Base-by-base conservation (phyloP, 2,113 vertebrate species). In the Cairina moschata region DNA sequence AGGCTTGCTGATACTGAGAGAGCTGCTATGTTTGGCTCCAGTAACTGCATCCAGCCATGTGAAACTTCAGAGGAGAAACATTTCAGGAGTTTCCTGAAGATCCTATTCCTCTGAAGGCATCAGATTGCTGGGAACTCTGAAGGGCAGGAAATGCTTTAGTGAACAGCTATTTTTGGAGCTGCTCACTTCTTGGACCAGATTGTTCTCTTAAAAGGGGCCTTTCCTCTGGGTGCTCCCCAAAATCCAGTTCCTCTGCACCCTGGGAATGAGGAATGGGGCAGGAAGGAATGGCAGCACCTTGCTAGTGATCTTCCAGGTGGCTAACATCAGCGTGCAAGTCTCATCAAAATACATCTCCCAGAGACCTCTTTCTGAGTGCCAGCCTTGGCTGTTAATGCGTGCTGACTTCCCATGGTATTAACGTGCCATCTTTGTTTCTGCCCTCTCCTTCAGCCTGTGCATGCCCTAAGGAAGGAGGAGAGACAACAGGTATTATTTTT, bases 151-250 rank as follows among this genome's bases (percentile, higher is more conserved):
- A 50, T 85, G 77, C 90, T 91, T 92, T 32, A 38, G 65, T 17
- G 40, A 44, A 13, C 20, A 79, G 59, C 76, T 88, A 91, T 94
- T 96, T 92, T 78, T 94, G 89, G 73, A 91, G 80, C 44, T 75
- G 29, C 55, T 76, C 32, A 8, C 40, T 55, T 54, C 56, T 78
- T 62, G 56, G 31, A 13, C n/a, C 42, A 38, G 38, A 21, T 58
- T 25, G 28, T 75, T 72, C 60, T 68, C 28, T 59, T 38, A 82
- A 38, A 38, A 83, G 20, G 79, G 42, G 32, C 38, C 52, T 75
- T 69, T 67, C 23, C 25, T 93, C 38, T 55, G 38, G 26, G 18
- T 63, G 38, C n/a, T 90, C 40, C 38, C 44, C 67, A 32, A 73
- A 81, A 59, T 73, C 20, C 59, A 40, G 4, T 83, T 40, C 18